A percentile compares a stretch with the other conserved stretches of the same genome.
Conservation (phyloP, 1,140 invertebrate genomes). For the Drosophila nasuta region DNA sequence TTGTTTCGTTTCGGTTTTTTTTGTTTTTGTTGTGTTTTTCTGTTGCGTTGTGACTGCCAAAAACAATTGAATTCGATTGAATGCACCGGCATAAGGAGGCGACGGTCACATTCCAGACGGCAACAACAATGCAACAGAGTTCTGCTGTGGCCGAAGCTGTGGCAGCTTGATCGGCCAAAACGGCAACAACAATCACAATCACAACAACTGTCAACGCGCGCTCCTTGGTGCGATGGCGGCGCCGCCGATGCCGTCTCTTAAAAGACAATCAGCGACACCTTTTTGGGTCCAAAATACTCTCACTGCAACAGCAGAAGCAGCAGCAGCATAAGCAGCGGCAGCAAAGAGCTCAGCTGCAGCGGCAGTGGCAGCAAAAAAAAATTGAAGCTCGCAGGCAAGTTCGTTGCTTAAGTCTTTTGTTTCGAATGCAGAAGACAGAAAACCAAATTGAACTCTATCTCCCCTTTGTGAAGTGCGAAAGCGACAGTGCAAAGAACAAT, state of each 20-base stretch:
- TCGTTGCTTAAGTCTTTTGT: constrained; percentile 83
- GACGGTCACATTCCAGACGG: constrained; percentile 71
- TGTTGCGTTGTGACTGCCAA: constrained; percentile 65
- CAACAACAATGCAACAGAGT: constrained; percentile 62
- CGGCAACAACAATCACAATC: constrained; percentile 79
- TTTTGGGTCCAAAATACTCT: constrained; percentile 83
- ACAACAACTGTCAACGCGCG: constrained; percentile 81
- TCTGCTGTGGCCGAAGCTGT: background rate
- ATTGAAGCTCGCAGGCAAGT: constrained; percentile 56
- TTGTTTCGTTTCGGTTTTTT: background rate
- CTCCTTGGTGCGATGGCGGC: constrained; percentile 65
- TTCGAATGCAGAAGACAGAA: constrained; percentile 73
- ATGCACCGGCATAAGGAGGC: constrained; percentile 76
- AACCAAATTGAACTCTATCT: constrained; percentile 75
- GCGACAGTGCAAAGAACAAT: constrained; percentile 83
- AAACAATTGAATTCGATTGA: constrained; percentile 84
- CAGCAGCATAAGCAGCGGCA: constrained; percentile 6
- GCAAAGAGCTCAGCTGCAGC: constrained; percentile 26
- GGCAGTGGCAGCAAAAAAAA: constrained; percentile 31
- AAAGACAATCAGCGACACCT: constrained; percentile 84
- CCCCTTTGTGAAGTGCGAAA: constrained; percentile 81
- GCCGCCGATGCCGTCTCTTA: constrained; percentile 78
- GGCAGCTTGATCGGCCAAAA: constrained; percentile 15
- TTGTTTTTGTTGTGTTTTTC: constrained; percentile 14
- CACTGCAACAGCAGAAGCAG: constrained; percentile 43